Conservation (phyloP, 2,888 invertebrate species). For the Alloscopus bannaensis region DNA sequence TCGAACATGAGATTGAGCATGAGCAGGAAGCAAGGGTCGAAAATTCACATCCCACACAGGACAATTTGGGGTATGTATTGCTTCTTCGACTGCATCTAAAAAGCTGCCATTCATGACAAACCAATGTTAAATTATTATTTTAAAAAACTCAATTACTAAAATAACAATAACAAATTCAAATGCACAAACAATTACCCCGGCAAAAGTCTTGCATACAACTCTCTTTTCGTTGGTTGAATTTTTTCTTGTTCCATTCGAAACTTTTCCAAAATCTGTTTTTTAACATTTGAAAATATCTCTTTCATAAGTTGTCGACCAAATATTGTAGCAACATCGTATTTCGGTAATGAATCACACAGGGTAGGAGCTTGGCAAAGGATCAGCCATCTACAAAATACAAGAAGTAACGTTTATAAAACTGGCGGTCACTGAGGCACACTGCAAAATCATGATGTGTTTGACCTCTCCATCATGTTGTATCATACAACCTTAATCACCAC, state of each 20-base stretch:
- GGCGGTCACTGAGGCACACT: no score
- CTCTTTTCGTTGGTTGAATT: constrained; percentile 90
- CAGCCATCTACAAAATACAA: constrained; percentile 81
- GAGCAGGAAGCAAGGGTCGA: constrained; percentile 83
- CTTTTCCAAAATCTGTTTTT: constrained; percentile 92
- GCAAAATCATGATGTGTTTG: no score
- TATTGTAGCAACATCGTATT: constrained; percentile 92
- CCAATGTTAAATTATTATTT: no score
- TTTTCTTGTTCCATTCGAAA: constrained; percentile 92
- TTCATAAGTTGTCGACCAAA: constrained; percentile 92
- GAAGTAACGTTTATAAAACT: no score
- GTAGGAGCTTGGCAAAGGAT: constrained; percentile 97
- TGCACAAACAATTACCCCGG: constrained; percentile 80
- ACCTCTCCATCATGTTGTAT: not conserved
- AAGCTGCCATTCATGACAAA: constrained; percentile 86
- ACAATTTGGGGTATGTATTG: constrained; percentile 88
- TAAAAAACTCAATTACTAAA: constrained; percentile 22
- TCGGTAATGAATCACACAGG: constrained; percentile 93
- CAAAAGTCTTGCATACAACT: constrained; percentile 90
- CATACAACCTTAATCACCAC: no score
- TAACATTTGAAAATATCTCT: constrained; percentile 89
- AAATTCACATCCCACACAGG: constrained; percentile 97
- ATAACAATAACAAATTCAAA: constrained; percentile 14
- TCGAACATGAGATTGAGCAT: constrained; percentile 74
- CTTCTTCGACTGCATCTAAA: constrained; percentile 89